Percentiles rank a stretch among this genome's conserved stretches.
These are phyloP conservation scores for Trichomycterus rosablanca DNA, from an alignment of 2,113 vertebrate genomes.

Conservation along the genomic window DNA sequence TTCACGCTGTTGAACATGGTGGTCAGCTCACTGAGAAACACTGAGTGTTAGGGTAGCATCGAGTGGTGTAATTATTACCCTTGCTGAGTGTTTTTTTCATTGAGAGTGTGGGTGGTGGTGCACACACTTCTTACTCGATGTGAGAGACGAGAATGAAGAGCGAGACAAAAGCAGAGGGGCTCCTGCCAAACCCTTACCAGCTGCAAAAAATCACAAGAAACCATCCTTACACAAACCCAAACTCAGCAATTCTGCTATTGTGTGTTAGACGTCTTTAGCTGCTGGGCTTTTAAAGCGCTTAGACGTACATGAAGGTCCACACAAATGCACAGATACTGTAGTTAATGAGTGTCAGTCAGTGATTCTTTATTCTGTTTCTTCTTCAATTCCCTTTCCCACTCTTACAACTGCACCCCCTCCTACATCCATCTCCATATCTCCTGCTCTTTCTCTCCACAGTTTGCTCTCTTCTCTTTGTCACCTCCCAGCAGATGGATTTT, in stretches of 20 bases:
- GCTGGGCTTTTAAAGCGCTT: slow-evolving; percentile 62
- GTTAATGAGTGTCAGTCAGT: slow-evolving; percentile 45
- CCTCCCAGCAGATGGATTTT: slow-evolving; percentile 85
- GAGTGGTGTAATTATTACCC: slow-evolving; percentile 67
- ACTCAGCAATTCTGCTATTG: slow-evolving; percentile 35
- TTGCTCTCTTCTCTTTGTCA: slow-evolving; percentile 59
- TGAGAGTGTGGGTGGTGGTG: slow-evolving; percentile 30
- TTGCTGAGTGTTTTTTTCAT: slow-evolving; percentile 52
- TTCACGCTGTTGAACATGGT: slow-evolving; percentile 66
- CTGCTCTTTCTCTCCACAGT: slow-evolving; percentile 57
- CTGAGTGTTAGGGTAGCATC: slow-evolving; percentile 54
- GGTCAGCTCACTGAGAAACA: slow-evolving; percentile 64
- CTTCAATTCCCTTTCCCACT: slow-evolving; percentile 17
- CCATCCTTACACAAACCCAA: slow-evolving; percentile 27
- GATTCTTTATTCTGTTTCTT: slow-evolving; percentile 32
- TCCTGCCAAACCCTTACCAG: slow-evolving; percentile 61
- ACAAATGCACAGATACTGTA: slow-evolving; percentile 15
- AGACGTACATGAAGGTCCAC: slow-evolving; percentile 12
- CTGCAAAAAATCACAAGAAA: slow-evolving; percentile 60
- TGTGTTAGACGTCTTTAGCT: slow-evolving; percentile 61
- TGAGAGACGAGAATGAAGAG: slow-evolving; percentile 15
- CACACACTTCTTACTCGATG: slow-evolving; percentile 62
- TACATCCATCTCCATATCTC: slow-evolving; percentile 46
- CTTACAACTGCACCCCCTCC: slow-evolving; percentile 13
- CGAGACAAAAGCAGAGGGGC: slow-evolving; percentile 1